Base-by-base conservation (phyloP, 2,888 invertebrate species). In the Spisula solida region DNA sequence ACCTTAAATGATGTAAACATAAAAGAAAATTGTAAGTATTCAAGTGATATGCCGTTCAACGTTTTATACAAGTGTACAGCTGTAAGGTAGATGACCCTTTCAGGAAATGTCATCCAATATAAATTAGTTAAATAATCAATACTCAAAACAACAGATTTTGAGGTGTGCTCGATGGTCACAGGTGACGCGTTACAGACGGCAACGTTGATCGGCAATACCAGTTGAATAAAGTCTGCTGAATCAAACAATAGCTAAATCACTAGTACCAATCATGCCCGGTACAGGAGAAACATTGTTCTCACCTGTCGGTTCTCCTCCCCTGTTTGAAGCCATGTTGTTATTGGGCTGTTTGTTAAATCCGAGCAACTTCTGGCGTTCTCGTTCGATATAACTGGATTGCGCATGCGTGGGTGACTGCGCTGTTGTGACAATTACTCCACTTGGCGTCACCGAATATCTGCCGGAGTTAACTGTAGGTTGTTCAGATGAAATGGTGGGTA, bases 331-430 rank as follows among this genome's bases (percentile, higher is more conserved):
- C 16, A n/a, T 31, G 55, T 34, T 34, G 1, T 12, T 16, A 29
- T 80, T 56, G 20, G 47, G 47, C 20, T 41, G 47, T 66, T n/a
- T 66, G n/a, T 82, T 66, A 2, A n/a, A 4, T 14, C 66, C 55
- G 25, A 83, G 48, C 0, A 91, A 55, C 51, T 41, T 85, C 47
- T 82, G 85, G 41, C 91, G 51, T 70, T 91, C 89, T 29, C 86
- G 83, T 78, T 91, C 91, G 12, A 91, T 91, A 80, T 86, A 91
- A 6, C 86, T 86, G 0, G 88, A 88, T 1, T 81, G 81, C 20
- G 79, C n/a, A 10, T 70, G 51, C 56, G 70, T 14, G n/a, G 56
- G 56, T 12, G 78, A 16, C 14, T 79, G 56, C 1, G 66, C 25
- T n/a, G 85, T 85, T n/a, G 31, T 31, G 31, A 85, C 5, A n/a